Evolutionary conservation across 2,888 invertebrate genomes (phyloP).

Genomic region (Noctua janthe): DNA sequence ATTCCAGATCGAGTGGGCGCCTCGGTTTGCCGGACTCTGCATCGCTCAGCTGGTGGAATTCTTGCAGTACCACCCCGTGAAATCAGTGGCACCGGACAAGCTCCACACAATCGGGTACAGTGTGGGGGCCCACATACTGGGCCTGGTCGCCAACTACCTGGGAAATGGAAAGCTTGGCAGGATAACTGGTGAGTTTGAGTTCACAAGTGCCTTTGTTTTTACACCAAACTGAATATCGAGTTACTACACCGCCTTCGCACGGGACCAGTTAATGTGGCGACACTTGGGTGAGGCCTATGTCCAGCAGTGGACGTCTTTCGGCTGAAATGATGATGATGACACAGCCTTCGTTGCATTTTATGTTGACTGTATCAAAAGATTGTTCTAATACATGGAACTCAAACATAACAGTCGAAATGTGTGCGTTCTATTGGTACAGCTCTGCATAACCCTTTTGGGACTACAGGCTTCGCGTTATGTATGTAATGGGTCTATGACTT

Average conservation of each 20-base stretch:
- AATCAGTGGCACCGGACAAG: conserved; percentile 93
- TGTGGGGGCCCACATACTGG: conserved; percentile 96
- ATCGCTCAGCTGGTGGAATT: conserved; percentile 95
- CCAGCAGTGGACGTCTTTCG: too few relatives aligned
- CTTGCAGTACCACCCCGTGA: conserved; percentile 93
- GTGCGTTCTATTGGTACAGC: neutral
- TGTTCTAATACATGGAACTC: neutral
- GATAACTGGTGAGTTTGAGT: conserved; percentile 92
- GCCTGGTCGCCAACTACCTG: conserved; percentile 95
- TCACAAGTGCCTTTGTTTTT: neutral
- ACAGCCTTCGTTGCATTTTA: too few relatives aligned
- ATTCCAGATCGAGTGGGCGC: conserved; percentile 91
- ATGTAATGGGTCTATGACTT: neutral
- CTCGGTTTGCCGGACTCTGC: conserved; percentile 92
- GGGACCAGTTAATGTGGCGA: too few relatives aligned
- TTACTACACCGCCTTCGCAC: neutral
- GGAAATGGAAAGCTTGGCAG: conserved; percentile 94
- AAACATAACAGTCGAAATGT: neutral
- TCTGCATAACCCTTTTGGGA: neutral
- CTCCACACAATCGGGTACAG: conserved; percentile 96
- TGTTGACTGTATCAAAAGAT: neutral
- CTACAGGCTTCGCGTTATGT: neutral
- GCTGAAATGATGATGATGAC: too few relatives aligned
- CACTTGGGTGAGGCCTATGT: too few relatives aligned
- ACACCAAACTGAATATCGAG: neutral